A percentile compares a stretch with the other conserved stretches of the same genome.
Conservation (phyloP, 1,140 invertebrate genomes). For the Cyclargus thomasi region DNA sequence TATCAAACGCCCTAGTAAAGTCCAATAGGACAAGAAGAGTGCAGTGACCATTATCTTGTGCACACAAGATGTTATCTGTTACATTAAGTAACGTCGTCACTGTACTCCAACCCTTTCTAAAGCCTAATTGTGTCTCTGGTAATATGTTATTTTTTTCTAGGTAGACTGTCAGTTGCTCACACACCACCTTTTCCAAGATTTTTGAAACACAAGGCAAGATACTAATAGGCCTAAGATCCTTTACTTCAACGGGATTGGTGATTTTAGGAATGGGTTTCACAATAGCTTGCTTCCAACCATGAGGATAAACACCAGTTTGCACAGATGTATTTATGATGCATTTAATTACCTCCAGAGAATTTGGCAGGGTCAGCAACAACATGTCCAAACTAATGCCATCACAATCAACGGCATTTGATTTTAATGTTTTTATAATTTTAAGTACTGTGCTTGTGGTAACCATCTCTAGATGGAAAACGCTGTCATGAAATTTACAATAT, state of each 20-base stretch:
- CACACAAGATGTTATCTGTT: not conserved
- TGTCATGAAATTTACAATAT: not conserved
- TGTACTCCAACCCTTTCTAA: not conserved
- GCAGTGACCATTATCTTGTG: not conserved
- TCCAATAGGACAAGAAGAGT: too few relatives aligned
- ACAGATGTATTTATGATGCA: constrained; percentile 29
- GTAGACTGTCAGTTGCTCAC: constrained; percentile 13
- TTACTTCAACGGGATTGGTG: constrained; percentile 16
- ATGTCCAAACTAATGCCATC: constrained; percentile 22
- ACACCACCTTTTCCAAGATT: constrained; percentile 25
- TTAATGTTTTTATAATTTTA: constrained; percentile 16
- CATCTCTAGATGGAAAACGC: constrained; percentile 1
- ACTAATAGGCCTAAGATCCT: constrained; percentile 32
- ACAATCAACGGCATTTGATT: constrained; percentile 22
- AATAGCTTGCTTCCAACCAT: constrained; percentile 27
- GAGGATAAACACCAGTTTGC: constrained; percentile 18
- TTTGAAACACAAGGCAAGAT: constrained; percentile 29
- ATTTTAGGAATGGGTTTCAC: constrained; percentile 28
- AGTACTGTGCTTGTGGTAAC: not conserved
- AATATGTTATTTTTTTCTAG: not conserved
- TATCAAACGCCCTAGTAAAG: not conserved
- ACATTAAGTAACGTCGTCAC: not conserved
- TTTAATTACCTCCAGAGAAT: constrained; percentile 17
- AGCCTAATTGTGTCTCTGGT: not conserved
- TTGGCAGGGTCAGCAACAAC: constrained; percentile 25